Conservation (phyloP, 2,113 vertebrate species). For the Taxidea taxus region DNA sequence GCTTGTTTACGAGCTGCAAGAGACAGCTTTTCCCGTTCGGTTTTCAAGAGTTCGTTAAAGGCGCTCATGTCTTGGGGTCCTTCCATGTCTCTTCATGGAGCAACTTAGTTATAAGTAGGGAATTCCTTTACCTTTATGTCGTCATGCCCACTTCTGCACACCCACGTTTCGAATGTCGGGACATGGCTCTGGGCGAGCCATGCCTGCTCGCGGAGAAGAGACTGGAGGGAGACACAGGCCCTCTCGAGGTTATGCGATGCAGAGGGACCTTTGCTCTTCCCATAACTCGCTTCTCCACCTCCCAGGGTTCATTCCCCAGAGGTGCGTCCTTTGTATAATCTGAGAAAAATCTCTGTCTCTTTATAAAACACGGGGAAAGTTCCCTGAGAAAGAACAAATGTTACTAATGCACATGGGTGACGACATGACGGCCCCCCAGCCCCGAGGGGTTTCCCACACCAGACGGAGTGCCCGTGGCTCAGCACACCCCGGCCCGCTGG, state of each 20-base stretch:
- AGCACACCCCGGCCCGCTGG: accelerated
- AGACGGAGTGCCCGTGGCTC: accelerated
- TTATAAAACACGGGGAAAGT: not conserved
- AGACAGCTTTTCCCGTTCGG: accelerated
- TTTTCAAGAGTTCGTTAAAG: accelerated
- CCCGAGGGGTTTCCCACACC: not conserved
- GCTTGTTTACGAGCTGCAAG: not conserved
- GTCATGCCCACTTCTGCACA: accelerated
- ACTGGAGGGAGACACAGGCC: not conserved
- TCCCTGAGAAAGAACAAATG: not conserved
- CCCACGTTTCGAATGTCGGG: no score
- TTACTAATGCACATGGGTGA: accelerated
- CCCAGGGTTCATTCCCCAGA: no score
- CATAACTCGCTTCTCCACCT: not conserved
- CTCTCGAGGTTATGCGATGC: not conserved
- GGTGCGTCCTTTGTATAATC: not conserved
- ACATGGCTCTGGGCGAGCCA: not conserved
- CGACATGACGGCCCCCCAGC: accelerated
- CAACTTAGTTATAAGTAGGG: not conserved
- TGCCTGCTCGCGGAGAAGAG: not conserved
- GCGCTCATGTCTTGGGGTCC: not conserved
- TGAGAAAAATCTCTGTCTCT: not conserved
- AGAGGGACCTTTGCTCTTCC: not conserved
- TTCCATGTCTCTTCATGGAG: accelerated
- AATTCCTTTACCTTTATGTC: accelerated